Evolutionary conservation across 1,140 invertebrate species (phyloP).

Genomic region (Euborellia annulipes): DNA sequence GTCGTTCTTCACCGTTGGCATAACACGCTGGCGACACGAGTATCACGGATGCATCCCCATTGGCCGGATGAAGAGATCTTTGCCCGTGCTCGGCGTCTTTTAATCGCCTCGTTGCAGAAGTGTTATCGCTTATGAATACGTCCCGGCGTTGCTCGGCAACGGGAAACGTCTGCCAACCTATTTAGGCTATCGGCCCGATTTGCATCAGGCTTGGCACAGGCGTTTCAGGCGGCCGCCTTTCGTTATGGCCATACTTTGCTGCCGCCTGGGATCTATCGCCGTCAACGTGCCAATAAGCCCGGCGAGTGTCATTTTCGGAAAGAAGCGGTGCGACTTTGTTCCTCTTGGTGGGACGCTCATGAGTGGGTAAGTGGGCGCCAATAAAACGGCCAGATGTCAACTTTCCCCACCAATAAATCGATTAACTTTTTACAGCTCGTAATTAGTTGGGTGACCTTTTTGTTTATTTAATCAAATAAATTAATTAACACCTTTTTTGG

Average conservation of each 20-base stretch:
- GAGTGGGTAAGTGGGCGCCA: constrained; percentile 43
- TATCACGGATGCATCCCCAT: constrained; percentile 62
- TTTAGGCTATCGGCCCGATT: constrained; percentile 71
- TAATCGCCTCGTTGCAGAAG: constrained; percentile 93
- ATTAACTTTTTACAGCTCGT: too few species aligned
- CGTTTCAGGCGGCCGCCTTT: constrained; percentile 96
- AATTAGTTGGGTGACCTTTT: too few species aligned
- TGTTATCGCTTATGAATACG: constrained; percentile 91
- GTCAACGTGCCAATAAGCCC: constrained; percentile 39
- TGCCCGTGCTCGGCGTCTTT: constrained; percentile 70
- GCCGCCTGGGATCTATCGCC: constrained; percentile 77
- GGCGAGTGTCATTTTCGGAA: constrained; percentile 67
- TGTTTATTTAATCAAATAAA: too few species aligned
- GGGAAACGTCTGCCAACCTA: constrained; percentile 41
- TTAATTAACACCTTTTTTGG: too few species aligned
- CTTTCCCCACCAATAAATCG: too few species aligned
- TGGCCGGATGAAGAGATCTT: constrained; percentile 94
- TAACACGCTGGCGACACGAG: constrained; percentile 68
- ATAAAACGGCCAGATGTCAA: too few species aligned
- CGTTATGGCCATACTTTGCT: constrained; percentile 93
- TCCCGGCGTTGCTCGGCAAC: constrained; percentile 72
- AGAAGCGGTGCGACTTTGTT: constrained; percentile 82
- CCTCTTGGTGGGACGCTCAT: constrained; percentile 96
- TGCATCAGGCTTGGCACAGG: constrained; percentile 89
- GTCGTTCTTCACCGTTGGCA: constrained; percentile 93